Conservation (phyloP, 2,888 invertebrate genomes). For the Drosophila acutilabella region DNA sequence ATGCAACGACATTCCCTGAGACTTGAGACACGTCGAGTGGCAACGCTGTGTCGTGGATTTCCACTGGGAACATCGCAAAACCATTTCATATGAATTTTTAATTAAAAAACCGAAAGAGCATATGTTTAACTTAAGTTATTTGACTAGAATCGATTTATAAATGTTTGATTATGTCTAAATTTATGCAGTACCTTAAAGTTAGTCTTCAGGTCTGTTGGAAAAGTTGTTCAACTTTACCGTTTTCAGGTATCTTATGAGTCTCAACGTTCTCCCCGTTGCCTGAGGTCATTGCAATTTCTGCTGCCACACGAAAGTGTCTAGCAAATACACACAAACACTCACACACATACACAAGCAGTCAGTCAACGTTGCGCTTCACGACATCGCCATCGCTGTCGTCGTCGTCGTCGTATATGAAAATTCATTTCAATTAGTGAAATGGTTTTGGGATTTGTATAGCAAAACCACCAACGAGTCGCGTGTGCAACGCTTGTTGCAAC, state of each 20-base stretch:
- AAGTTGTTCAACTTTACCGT: constrained; percentile 22
- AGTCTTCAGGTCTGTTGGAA: constrained; percentile 26
- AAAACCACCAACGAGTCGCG: constrained; percentile 51
- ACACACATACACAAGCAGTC: constrained; percentile 18
- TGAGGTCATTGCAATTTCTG: constrained; percentile 70
- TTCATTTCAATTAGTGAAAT: constrained; percentile 83
- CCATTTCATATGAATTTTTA: constrained; percentile 31
- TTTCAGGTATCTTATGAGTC: constrained; percentile 30
- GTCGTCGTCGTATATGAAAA: constrained; percentile 65
- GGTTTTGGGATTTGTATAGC: constrained; percentile 80
- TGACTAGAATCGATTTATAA: too few relatives aligned
- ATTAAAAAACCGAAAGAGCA: constrained; percentile 23
- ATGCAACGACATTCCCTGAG: constrained; percentile 56
- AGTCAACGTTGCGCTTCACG: constrained; percentile 38
- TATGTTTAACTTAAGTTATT: neutral
- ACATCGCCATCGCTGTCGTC: constrained; percentile 26
- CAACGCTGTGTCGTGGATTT: constrained; percentile 16
- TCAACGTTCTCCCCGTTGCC: constrained; percentile 62
- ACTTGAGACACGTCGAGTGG: constrained; percentile 76
- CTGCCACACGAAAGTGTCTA: constrained; percentile 66
- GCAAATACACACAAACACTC: constrained; percentile 27
- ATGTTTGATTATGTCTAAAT: neutral
- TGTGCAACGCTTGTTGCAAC: constrained; percentile 64
- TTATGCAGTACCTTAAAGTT: constrained; percentile 4
- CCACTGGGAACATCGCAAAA: neutral